Evolutionary conservation across 1,140 invertebrate genomes (phyloP).

Genomic region (Drosophila oshimai): DNA sequence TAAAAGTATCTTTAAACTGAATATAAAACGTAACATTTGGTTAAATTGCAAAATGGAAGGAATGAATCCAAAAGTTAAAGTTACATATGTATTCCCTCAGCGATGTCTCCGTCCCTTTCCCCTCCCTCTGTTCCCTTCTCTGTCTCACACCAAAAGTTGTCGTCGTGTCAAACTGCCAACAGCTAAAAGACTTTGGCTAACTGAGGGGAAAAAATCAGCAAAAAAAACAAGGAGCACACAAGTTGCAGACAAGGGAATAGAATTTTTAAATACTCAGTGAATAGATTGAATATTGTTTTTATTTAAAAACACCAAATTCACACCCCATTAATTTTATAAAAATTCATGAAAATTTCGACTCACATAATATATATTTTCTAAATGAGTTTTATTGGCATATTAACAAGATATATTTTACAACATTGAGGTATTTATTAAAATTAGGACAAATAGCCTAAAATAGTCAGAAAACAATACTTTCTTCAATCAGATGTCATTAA

Average conservation of each 20-base stretch:
- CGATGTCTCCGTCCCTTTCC: neutral
- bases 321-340: too few species aligned
- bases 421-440: too few species aligned
- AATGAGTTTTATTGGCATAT: too few species aligned
- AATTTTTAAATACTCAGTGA: neutral
- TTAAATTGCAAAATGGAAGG: slow-evolving; percentile 24
- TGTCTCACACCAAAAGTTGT: slow-evolving; percentile 10
- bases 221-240: neutral
- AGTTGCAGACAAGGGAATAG: neutral
- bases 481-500: too few species aligned
- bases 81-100: slow-evolving; percentile 13
- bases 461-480: too few species aligned
- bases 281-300: neutral
- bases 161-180: slow-evolving; percentile 52
- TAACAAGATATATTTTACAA: too few species aligned
- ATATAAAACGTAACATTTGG: slow-evolving; percentile 35
- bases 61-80: slow-evolving; percentile 21
- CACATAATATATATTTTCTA: too few species aligned
- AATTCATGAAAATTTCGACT: too few species aligned
- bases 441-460: too few species aligned
- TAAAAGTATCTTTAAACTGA: slow-evolving; percentile 12
- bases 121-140: neutral
- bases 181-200: slow-evolving; percentile 51
- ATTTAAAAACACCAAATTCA: too few species aligned
- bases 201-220: slow-evolving; percentile 4